phyloP scores from a whole-genome alignment of 2,113 vertebrate species.

The Spermophilus dauricus region DNA sequence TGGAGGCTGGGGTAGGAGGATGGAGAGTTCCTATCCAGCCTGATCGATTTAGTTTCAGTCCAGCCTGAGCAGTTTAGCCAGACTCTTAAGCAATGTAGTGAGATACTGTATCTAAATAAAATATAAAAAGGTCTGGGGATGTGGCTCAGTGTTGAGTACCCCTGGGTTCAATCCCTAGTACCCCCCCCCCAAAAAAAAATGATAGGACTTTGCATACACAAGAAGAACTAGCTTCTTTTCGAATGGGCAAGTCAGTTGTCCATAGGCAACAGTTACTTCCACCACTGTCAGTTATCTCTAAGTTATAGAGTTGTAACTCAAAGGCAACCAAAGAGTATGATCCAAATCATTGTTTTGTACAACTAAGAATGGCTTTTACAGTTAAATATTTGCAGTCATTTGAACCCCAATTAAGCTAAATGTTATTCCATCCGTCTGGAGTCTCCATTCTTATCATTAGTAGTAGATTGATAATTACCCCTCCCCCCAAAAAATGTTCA shows the following conservation, averaged over 20 bases:
- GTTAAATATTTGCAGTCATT: not conserved
- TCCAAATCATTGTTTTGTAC: not conserved
- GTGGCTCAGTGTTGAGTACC: too few species aligned
- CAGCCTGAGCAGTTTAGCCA: too few species aligned
- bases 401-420: not conserved
- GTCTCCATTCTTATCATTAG: slow-evolving; percentile 32
- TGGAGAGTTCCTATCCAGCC: too few species aligned
- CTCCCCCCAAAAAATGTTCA: not conserved
- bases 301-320: not conserved
- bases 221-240: too few species aligned
- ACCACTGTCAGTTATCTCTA: not conserved
- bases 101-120: too few species aligned
- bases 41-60: too few species aligned
- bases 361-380: not conserved
- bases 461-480: not conserved
- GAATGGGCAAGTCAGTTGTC: not conserved
- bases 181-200: too few species aligned
- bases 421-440: not conserved
- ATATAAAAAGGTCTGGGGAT: too few species aligned
- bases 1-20: too few species aligned
- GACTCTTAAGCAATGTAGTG: too few species aligned
- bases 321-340: not conserved
- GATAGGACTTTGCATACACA: not conserved
- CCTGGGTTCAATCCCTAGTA: too few species aligned
- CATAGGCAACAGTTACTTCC: slow-evolving; percentile 13